Percentiles rank a stretch among this genome's conserved stretches.
Conservation (phyloP, 1,140 invertebrate genomes). For the Dinoponera quadriceps region DNA sequence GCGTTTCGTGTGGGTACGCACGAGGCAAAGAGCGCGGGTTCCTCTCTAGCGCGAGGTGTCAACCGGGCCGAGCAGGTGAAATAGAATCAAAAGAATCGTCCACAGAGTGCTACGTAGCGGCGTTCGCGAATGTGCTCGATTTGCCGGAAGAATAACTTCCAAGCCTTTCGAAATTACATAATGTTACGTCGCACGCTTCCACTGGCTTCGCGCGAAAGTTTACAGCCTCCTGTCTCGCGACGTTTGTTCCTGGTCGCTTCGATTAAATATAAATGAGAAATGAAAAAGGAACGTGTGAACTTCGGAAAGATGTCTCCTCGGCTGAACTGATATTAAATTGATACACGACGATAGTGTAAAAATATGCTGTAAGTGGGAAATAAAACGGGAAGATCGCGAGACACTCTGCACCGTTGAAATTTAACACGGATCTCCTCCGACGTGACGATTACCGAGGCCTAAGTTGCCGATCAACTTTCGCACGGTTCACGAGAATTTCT, state of each 20-base stretch:
- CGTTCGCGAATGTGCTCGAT: not conserved
- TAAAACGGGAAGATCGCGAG: not conserved
- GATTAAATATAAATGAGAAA: too few relatives aligned
- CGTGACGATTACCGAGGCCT: not conserved
- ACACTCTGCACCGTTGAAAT: not conserved
- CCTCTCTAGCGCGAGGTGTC: conserved; percentile 19
- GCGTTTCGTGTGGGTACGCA: conserved; percentile 1
- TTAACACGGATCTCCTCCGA: not conserved
- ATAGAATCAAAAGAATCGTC: not conserved
- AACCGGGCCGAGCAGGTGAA: not conserved
- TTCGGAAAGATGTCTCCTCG: too few relatives aligned
- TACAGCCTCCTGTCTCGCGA: too few relatives aligned
- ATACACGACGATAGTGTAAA: too few relatives aligned
- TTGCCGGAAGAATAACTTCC: not conserved
- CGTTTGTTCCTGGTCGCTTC: too few relatives aligned
- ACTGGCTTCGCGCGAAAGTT: too few relatives aligned
- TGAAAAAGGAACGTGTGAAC: too few relatives aligned
- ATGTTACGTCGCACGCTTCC: not conserved
- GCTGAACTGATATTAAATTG: too few relatives aligned
- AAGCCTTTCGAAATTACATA: not conserved
- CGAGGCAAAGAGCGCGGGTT: not conserved
- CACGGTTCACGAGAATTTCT: not conserved
- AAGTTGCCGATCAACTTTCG: not conserved
- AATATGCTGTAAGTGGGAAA: not conserved
- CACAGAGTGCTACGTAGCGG: not conserved